phyloP scores from a whole-genome alignment of 1,140 invertebrate species.

The Stenopsyche tienmushanensis region DNA sequence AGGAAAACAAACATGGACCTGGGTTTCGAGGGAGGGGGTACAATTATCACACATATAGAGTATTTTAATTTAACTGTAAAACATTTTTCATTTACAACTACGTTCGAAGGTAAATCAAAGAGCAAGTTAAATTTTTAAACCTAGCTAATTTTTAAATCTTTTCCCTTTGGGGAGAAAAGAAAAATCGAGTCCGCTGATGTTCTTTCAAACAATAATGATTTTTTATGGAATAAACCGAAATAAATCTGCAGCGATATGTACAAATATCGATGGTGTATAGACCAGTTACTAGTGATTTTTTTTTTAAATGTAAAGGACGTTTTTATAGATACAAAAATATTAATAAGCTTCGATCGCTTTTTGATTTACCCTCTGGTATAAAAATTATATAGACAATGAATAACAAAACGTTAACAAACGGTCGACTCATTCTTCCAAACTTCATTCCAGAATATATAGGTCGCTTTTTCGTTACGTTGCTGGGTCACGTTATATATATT shows the following conservation, averaged over 20 bases:
- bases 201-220: too few species aligned
- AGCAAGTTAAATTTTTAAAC: not conserved
- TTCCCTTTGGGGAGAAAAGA: too few species aligned
- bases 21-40: not conserved
- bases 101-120: not conserved
- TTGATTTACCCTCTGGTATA: not conserved
- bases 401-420: not conserved
- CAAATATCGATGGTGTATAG: too few species aligned
- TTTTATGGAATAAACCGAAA: too few species aligned
- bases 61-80: not conserved
- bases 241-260: too few species aligned
- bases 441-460: not conserved
- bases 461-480: not conserved
- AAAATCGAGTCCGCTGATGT: too few species aligned
- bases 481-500: not conserved
- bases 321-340: not conserved
- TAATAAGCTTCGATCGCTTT: not conserved
- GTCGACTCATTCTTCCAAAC: not conserved
- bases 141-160: not conserved
- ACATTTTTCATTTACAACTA: not conserved
- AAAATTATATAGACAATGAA: not conserved
- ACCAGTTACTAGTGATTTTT: too few species aligned
- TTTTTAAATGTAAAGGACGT: too few species aligned
- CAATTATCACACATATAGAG: slow-evolving; percentile 23
- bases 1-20: not conserved